phyloP scores from a whole-genome alignment of 2,113 vertebrate species.

The Glaucidium brasilianum region DNA sequence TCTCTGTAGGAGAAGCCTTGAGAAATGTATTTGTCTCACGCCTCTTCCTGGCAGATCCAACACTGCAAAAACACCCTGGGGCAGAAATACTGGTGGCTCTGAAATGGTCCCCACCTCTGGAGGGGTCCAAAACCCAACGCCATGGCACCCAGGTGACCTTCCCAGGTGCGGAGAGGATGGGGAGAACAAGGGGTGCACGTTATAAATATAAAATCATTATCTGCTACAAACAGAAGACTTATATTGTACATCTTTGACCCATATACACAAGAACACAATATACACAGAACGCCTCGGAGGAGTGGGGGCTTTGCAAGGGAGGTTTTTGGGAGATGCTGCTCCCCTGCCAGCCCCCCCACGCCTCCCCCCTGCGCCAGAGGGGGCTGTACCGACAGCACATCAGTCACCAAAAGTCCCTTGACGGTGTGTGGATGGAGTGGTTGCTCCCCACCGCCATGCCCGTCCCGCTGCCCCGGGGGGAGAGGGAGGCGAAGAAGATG shows the following conservation, averaged over 20 bases:
- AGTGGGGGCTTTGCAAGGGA: conserved; percentile 33
- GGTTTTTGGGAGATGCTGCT: conserved; percentile 1
- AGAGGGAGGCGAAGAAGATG: not conserved
- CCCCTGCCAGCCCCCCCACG: not conserved
- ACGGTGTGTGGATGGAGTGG: not conserved
- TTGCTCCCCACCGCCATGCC: not conserved
- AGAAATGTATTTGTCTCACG: not conserved
- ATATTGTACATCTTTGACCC: conserved; percentile 79
- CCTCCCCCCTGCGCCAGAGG: not conserved
- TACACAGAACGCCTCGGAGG: conserved; percentile 73
- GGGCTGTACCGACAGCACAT: not conserved
- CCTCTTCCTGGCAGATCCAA: not conserved
- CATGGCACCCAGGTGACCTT: not conserved
- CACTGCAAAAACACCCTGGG: not conserved
- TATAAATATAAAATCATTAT: conserved; percentile 81
- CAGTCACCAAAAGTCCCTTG: not conserved
- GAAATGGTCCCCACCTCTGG: not conserved
- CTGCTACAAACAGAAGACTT: conserved; percentile 79
- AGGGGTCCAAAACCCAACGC: not conserved
- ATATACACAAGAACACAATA: conserved; percentile 83
- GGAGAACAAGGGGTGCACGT: not conserved
- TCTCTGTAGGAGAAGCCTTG: not conserved
- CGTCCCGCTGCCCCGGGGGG: not conserved
- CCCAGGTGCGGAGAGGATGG: not conserved
- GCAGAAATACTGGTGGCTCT: not conserved